Percentiles rank a stretch among this genome's conserved stretches.
Evolutionary conservation across 2,113 vertebrate species (phyloP).

Genomic region (Nannospalax galili): DNA sequence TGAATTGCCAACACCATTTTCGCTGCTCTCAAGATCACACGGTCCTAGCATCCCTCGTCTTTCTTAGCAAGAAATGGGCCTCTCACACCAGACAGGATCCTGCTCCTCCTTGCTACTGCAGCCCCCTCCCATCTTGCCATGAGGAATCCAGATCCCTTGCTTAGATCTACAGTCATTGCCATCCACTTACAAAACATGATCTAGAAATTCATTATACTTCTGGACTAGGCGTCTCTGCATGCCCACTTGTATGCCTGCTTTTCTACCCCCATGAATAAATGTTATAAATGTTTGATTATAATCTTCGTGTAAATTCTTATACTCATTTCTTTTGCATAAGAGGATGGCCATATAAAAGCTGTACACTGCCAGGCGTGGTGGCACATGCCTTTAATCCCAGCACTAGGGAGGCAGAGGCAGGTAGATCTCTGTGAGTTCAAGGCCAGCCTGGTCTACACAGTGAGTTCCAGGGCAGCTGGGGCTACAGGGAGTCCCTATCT

Average conservation of each 20-base stretch:
- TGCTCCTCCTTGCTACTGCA: not conserved
- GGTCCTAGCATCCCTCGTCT: not conserved
- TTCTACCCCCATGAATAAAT: not conserved
- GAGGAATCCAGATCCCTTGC: not conserved
- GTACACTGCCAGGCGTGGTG: no score
- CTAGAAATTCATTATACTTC: not conserved
- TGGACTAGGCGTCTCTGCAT: not conserved
- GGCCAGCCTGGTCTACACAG: no score
- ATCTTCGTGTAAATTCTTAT: not conserved
- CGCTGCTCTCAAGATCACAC: not conserved
- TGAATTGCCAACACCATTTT: not conserved
- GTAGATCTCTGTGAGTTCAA: no score
- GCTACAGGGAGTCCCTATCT: no score
- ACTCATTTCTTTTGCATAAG: slow-evolving; percentile 21
- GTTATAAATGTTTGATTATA: not conserved
- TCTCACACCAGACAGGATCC: not conserved
- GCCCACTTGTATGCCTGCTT: not conserved
- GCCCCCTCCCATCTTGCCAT: not conserved
- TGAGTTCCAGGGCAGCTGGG: no score
- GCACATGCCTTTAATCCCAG: no score
- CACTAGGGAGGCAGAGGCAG: no score
- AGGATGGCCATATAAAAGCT: not conserved
- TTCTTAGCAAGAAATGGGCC: not conserved
- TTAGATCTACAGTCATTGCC: not conserved
- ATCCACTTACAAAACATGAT: not conserved